Evolutionary conservation across 2,797 vertebrate genomes (phyloP).

Genomic region (Coluber constrictor): DNA sequence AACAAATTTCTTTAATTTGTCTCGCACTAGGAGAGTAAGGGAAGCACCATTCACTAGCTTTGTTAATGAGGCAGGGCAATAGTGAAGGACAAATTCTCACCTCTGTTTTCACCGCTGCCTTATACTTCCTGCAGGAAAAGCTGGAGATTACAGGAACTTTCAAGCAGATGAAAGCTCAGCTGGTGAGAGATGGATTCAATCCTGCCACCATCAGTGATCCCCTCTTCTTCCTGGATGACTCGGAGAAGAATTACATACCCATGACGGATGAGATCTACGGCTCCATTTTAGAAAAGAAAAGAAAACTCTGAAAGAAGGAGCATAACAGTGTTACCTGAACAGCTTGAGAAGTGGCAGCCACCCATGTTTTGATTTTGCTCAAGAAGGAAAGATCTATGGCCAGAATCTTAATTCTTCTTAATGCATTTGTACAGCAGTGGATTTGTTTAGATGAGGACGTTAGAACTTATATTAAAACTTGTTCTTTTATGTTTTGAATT

Average conservation of each 20-base stretch:
- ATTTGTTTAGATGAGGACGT: too few species aligned
- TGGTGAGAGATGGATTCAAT: constrained; percentile 81
- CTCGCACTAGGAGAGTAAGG: background rate
- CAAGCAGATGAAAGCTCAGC: constrained; percentile 79
- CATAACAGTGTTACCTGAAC: background rate
- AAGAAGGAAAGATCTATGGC: background rate
- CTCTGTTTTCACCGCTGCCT: background rate
- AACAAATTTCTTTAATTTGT: background rate
- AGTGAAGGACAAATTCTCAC: background rate
- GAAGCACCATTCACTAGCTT: background rate
- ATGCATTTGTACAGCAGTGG: background rate
- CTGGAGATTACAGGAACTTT: constrained; percentile 79
- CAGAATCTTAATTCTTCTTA: background rate
- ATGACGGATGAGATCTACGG: constrained; percentile 69
- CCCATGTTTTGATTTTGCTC: background rate
- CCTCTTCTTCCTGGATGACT: constrained; percentile 77
- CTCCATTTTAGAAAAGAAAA: constrained; percentile 67
- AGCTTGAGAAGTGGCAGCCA: too few species aligned
- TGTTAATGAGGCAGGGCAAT: background rate
- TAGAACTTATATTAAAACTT: too few species aligned
- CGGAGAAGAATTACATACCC: constrained; percentile 68
- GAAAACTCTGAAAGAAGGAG: constrained; percentile 69
- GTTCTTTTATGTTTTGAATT: too few species aligned
- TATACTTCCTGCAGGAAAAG: constrained; percentile 58
- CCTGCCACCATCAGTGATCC: constrained; percentile 64